phyloP scores from a whole-genome alignment of 2,888 invertebrate genomes.

The Drosophila dives region DNA sequence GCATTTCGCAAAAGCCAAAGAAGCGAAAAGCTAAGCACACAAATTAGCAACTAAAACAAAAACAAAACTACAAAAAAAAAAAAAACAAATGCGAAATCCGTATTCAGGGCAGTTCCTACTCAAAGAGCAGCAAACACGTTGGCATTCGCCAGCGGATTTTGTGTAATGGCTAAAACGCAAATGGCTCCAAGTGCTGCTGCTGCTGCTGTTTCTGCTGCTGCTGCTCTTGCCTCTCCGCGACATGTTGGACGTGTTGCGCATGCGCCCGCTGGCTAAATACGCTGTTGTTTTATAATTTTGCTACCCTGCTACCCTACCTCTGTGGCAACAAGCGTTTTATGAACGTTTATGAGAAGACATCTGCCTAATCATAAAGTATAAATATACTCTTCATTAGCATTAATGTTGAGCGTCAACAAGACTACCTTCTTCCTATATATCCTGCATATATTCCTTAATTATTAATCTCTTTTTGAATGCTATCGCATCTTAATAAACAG shows the following conservation, averaged over 20 bases:
- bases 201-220: not conserved
- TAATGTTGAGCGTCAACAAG: not conserved
- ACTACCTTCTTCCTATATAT: not conserved
- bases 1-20: constrained; percentile 42
- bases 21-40: constrained; percentile 53
- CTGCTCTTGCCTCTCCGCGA: constrained; percentile 31
- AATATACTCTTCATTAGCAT: not conserved
- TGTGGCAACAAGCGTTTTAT: not conserved
- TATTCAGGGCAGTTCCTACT: constrained; percentile 79
- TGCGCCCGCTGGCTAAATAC: constrained; percentile 62
- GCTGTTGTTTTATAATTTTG: constrained; percentile 50
- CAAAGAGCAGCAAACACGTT: constrained; percentile 65
- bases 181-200: constrained; percentile 63
- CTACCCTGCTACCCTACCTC: no score
- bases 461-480: not conserved
- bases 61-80: constrained; percentile 12
- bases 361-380: not conserved
- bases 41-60: constrained; percentile 65
- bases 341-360: not conserved
- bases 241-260: constrained; percentile 77
- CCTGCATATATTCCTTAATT: not conserved
- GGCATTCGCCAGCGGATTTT: constrained; percentile 74
- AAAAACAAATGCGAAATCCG: constrained; percentile 72
- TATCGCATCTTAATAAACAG: not conserved
- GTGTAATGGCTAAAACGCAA: constrained; percentile 74